Base-by-base conservation (phyloP, 2,888 invertebrate genomes). In the Drosophila nr. fundita region DNA sequence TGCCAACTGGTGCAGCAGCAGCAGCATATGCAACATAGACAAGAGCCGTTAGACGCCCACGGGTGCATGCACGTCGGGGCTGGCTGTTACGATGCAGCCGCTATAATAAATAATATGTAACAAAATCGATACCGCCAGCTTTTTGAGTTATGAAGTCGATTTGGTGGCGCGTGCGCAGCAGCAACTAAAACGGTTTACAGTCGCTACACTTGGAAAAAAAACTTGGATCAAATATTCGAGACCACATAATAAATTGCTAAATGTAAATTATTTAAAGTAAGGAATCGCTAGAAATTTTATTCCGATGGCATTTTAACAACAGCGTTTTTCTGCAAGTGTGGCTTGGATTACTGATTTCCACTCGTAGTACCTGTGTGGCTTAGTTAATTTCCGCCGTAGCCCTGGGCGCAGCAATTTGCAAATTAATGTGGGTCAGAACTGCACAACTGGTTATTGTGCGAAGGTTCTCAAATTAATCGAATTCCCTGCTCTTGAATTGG, bases 91-190 rank as follows among this genome's bases (percentile, higher is more conserved):
- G 71, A 67, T 45, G 69, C 67, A 49, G 38, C 70, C 86, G 60
- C 73, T 72, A 83, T 67, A 83, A 84, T 84, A 84, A 84, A 84
- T 84, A 84, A 84, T 84, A 84, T 87, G 87, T 84, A 84, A 84
- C 83, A 84, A 82, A 86, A 83, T 77, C 87, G 76, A 81, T 83
- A 76, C 80, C 81, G 82, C 74, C 73, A 71, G 53, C 36, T 73
- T 73, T 67, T 64, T 83, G 77, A 86, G 84, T 86, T 84, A 84
- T 84, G 80, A 73, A 77, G 82, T 73, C 73, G 78, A 74, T 73
- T 78, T 53, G 62, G 48, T 74, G 80, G 86, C 83, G 82, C 82
- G 83, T 86, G 83, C 67, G 53, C 45, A 21, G 54, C 61, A 54
- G 68, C 60, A 36, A 48, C 54, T 38, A 29, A 58, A 57, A 48